Evolutionary conservation across 1,140 invertebrate species (phyloP).

Genomic region (Doryteuthis pealeii): DNA sequence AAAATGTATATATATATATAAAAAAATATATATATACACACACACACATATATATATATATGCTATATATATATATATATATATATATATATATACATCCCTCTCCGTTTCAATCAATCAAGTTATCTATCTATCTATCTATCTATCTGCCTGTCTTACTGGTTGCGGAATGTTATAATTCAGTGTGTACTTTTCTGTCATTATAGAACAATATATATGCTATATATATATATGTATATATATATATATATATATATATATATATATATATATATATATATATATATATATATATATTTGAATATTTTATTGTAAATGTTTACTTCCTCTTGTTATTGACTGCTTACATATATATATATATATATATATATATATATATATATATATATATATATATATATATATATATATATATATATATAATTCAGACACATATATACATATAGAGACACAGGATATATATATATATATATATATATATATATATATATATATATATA

Average conservation of each 20-base stretch:
- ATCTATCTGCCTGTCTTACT: too few relatives aligned
- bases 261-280: not conserved
- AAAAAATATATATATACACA: too few relatives aligned
- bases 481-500: not conserved
- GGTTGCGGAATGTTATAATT: too few relatives aligned
- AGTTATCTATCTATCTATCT: too few relatives aligned
- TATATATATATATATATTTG: not conserved
- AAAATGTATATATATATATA: too few relatives aligned
- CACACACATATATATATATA: too few relatives aligned
- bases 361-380: not conserved
- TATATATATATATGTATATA: not conserved
- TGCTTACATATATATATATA: not conserved
- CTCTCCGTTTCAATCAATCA: too few relatives aligned
- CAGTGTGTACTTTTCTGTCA: too few relatives aligned
- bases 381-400: not conserved
- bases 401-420: not conserved
- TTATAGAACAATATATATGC: too few relatives aligned
- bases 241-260: not conserved
- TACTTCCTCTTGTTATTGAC: not conserved
- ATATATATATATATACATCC: too few relatives aligned
- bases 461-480: not conserved
- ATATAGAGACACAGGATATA: not conserved
- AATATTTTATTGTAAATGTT: not conserved
- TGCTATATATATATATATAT: too few relatives aligned
- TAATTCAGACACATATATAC: not conserved